Evolutionary conservation across 2,113 vertebrate species (phyloP), one percentile per base, ranked within the genome.

Genomic region (Elephas maximus): DNA sequence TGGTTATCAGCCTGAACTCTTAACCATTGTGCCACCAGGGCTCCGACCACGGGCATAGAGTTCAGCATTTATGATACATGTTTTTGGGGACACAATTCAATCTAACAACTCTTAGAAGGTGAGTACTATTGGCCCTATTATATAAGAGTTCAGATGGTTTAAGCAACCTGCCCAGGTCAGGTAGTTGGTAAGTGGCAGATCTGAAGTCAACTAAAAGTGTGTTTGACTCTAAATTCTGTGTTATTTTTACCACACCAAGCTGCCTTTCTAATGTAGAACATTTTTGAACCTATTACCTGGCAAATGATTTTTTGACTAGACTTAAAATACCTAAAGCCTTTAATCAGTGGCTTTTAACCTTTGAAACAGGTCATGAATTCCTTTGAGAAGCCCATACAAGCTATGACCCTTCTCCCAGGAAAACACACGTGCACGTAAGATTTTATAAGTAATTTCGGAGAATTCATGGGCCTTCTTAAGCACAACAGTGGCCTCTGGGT

Each of bases 261-360:
- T 67, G 17, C 33, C 63, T 95, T 84, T 92, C 73, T 81, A 44
- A 82, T 21, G 7, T 30, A 48, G 33, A 81, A 60, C 23, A 48
- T 41, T 92, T 95, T 94, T 83, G 53, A 88, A 51, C n/a, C 57
- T 91, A 17, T 94, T 88, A 71, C 20, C 33, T 30, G 51, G 67
- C 26, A 74, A 67, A 60, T 89, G 33, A 78, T 86, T 90, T 90
- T 74, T 85, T 94, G 67, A 90, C 48, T 30, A 94, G 93, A 93
- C 28, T 78, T 80, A 67, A 92, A 96, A 85, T 82, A 65, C 6
- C 1, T 48, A 90, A 90, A 93, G 60, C 20, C 78, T 37, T 93
- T 89, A 74, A 79, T 77, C 45, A 91, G 51, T 74, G 18, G n/a
- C 71, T 93, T 37, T 78, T 84, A 96, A 94, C 60, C 18, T 76